phyloP scores from a whole-genome alignment of 2,888 invertebrate genomes.

The Eurois occulta region DNA sequence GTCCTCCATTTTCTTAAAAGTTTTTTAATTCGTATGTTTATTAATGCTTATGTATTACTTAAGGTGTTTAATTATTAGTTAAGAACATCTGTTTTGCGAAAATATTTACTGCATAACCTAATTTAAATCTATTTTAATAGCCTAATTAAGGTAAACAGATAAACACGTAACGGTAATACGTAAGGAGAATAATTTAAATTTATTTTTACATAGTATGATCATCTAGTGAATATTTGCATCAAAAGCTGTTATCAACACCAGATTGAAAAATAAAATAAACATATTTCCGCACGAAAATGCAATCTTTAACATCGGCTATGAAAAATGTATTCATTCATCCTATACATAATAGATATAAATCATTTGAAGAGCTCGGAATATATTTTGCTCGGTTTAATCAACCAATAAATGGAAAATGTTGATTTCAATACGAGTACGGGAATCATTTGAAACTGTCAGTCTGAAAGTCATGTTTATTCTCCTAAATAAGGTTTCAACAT shows the following conservation, averaged over 20 bases:
- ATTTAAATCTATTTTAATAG: not conserved
- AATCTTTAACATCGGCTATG: conserved; percentile 9
- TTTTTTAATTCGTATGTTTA: too few species aligned
- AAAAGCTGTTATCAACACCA: not conserved
- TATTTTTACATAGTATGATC: too few species aligned
- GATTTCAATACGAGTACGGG: conserved; percentile 28
- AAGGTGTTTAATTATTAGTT: not conserved
- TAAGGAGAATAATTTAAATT: too few species aligned
- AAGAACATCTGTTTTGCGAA: not conserved
- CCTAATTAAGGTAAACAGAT: not conserved
- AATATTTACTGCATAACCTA: not conserved
- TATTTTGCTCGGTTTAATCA: conserved; percentile 41
- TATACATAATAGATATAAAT: conserved; percentile 33
- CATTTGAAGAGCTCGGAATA: conserved; percentile 24
- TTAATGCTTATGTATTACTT: too few species aligned
- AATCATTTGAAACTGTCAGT: conserved; percentile 27
- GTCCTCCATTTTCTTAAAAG: conserved; percentile 4
- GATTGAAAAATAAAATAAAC: not conserved
- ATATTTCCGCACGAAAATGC: not conserved
- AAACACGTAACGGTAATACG: too few species aligned
- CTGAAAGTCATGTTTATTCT: conserved; percentile 12
- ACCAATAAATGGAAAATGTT: conserved; percentile 40
- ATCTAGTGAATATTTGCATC: not conserved
- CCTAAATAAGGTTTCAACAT: conserved; percentile 6
- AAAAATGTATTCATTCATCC: conserved; percentile 34